These are phyloP conservation scores for Cottoperca gobio DNA, from an alignment of 2,797 vertebrate species.

Conservation along the genomic window DNA sequence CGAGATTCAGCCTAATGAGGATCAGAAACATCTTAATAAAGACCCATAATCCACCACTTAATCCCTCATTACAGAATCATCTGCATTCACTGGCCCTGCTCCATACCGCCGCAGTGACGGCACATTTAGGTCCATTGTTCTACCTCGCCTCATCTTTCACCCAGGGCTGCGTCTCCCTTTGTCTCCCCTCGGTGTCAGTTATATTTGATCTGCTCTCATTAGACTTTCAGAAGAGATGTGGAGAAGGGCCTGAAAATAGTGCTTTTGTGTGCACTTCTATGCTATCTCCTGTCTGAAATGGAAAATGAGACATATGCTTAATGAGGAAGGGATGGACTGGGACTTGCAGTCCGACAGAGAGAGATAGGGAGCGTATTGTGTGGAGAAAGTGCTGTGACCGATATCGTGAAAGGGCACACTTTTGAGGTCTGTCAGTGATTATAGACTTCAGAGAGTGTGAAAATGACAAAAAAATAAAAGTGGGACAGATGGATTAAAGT, in stretches of 20 bases:
- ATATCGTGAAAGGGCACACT: slow-evolving; percentile 68
- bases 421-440: slow-evolving; percentile 61
- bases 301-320: slow-evolving; percentile 87
- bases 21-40: slow-evolving; percentile 89
- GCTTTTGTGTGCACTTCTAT: slow-evolving; percentile 83
- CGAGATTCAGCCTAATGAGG: slow-evolving; percentile 84
- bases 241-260: slow-evolving; percentile 77
- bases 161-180: slow-evolving; percentile 68
- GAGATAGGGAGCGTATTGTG: slow-evolving; percentile 66
- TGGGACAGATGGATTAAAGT: slow-evolving; percentile 74
- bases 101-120: slow-evolving; percentile 65
- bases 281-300: slow-evolving; percentile 81
- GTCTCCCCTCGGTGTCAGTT: slow-evolving; percentile 77
- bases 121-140: slow-evolving; percentile 80
- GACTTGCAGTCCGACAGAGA: slow-evolving; percentile 49
- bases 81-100: slow-evolving; percentile 80
- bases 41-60: slow-evolving; percentile 86
- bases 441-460: slow-evolving; percentile 60
- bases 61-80: slow-evolving; percentile 87
- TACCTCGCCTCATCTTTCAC: slow-evolving; percentile 72
- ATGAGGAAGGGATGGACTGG: slow-evolving; percentile 77
- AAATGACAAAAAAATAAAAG: slow-evolving; percentile 56
- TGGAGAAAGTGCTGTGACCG: slow-evolving; percentile 45
- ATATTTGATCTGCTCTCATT: slow-evolving; percentile 84
- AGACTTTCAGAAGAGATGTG: slow-evolving; percentile 82